Evolutionary conservation across 1,140 invertebrate genomes (phyloP).

Genomic region (Sminthurides bifidus): DNA sequence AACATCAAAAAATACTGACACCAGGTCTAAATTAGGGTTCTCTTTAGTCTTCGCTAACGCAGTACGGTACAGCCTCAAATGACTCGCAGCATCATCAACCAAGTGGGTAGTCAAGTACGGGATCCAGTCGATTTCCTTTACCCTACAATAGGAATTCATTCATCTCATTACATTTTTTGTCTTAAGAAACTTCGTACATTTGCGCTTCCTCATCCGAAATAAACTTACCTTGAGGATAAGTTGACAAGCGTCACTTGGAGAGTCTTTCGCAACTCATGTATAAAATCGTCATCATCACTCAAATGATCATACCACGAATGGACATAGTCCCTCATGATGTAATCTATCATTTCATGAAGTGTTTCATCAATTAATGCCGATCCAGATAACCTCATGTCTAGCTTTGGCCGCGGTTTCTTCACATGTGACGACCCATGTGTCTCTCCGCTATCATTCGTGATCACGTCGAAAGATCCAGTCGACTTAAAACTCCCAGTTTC

Average conservation of each 20-base stretch:
- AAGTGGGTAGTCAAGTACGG: slow-evolving; percentile 70
- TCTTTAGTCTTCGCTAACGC: slow-evolving; percentile 46
- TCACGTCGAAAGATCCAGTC: not conserved
- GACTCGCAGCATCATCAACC: slow-evolving; percentile 79
- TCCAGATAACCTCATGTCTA: slow-evolving; percentile 48
- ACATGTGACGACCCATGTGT: not conserved
- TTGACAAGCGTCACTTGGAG: slow-evolving; percentile 44
- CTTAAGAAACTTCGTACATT: not conserved
- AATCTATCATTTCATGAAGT: slow-evolving; percentile 59
- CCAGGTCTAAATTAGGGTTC: slow-evolving; percentile 47
- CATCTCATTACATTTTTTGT: not conserved
- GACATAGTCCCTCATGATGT: slow-evolving; percentile 64
- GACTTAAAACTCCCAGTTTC: not conserved
- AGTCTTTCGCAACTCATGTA: slow-evolving; percentile 42
- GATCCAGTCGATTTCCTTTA: slow-evolving; percentile 61
- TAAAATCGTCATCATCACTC: slow-evolving; percentile 45
- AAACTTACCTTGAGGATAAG: slow-evolving; percentile 42
- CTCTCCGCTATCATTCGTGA: not conserved
- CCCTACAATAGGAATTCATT: slow-evolving; percentile 2
- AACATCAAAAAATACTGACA: slow-evolving; percentile 73
- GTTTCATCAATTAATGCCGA: slow-evolving; percentile 57
- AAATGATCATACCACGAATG: slow-evolving; percentile 57
- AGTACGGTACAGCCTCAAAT: slow-evolving; percentile 68
- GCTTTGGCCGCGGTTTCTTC: slow-evolving; percentile 5
- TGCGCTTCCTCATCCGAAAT: not conserved